A percentile compares a stretch with the other conserved stretches of the same genome.
These are phyloP conservation scores for Pyrocephalus nanus DNA, from an alignment of 2,797 vertebrate species.

Conservation along the genomic window DNA sequence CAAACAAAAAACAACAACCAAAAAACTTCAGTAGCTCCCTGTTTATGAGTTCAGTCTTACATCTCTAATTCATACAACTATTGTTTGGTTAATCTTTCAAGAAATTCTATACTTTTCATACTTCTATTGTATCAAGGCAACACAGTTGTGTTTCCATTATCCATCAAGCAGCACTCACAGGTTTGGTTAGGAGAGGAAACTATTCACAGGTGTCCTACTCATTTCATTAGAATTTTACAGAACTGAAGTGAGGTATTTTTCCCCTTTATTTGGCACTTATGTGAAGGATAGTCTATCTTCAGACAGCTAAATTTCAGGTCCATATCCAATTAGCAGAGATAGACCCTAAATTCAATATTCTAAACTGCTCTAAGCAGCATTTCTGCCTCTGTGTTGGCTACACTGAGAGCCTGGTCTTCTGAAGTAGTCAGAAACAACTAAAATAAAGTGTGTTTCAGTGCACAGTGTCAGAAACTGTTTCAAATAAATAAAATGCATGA, in stretches of 20 bases:
- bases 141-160: not conserved
- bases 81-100: not conserved
- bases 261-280: not conserved
- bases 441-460: not conserved
- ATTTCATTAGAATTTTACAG: not conserved
- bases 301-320: not conserved
- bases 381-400: not conserved
- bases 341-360: not conserved
- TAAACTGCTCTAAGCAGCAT: not conserved
- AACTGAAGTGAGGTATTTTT: not conserved
- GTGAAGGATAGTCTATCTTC: not conserved
- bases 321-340: not conserved
- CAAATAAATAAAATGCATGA: not conserved
- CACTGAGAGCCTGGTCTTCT: not conserved
- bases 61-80: not conserved
- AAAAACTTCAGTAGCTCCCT: too few species aligned
- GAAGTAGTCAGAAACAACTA: not conserved
- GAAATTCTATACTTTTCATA: not conserved
- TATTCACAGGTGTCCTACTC: not conserved
- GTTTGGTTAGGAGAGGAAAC: not conserved
- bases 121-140: not conserved
- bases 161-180: not conserved
- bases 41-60: too few species aligned
- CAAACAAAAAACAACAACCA: too few species aligned
- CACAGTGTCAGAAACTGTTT: not conserved